These are phyloP conservation scores for Pomatorhinus ruficollis DNA, from an alignment of 2,113 vertebrate species.

Conservation along the genomic window DNA sequence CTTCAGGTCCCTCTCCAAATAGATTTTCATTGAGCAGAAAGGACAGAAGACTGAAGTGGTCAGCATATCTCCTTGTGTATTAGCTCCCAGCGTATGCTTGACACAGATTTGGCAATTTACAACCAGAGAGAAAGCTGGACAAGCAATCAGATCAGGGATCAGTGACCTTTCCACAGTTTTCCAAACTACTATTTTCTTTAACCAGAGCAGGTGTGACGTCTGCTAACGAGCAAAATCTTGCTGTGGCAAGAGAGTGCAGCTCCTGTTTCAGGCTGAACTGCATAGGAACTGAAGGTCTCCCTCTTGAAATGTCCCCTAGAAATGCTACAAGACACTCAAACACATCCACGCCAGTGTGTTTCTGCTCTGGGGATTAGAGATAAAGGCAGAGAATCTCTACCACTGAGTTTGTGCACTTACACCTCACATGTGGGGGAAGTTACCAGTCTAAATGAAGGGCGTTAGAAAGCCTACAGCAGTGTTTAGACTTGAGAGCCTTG, in stretches of 20 bases:
- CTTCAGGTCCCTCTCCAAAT: not conserved
- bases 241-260: not conserved
- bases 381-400: not conserved
- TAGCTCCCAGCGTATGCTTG: not conserved
- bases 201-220: not conserved
- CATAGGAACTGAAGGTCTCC: not conserved
- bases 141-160: not conserved
- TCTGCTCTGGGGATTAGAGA: not conserved
- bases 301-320: not conserved
- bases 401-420: not conserved
- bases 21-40: not conserved
- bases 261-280: not conserved
- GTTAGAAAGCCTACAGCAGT: not conserved
- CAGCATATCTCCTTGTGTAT: not conserved
- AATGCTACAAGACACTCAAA: not conserved
- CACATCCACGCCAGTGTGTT: not conserved
- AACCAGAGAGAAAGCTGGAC: not conserved
- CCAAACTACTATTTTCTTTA: not conserved
- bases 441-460: accelerated
- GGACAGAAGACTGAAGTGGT: not conserved
- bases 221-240: not conserved
- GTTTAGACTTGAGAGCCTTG: not conserved
- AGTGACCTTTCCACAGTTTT: not conserved
- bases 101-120: not conserved
- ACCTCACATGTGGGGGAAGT: not conserved